Conservation (phyloP, 2,113 vertebrate species). For the Myocastor coypus region DNA sequence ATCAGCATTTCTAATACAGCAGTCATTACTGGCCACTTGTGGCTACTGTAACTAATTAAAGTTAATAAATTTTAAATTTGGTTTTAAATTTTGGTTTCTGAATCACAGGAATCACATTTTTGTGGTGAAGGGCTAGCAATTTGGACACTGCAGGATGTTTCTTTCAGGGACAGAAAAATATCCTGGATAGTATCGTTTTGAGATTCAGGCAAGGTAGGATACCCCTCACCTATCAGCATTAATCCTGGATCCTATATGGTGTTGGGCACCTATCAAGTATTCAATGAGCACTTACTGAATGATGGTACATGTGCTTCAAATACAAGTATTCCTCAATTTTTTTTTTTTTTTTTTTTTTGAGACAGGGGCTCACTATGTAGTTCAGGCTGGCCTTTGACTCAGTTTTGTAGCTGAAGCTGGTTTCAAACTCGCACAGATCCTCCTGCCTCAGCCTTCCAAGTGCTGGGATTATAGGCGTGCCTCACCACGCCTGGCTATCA, state of each 20-base stretch:
- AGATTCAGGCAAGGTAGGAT: background rate
- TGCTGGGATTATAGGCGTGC: too few species aligned
- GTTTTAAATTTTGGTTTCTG: background rate
- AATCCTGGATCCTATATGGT: rapidly evolving
- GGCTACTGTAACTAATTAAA: background rate
- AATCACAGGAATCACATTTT: background rate
- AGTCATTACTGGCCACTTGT: background rate
- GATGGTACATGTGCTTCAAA: background rate
- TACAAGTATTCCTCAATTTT: background rate
- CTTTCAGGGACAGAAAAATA: background rate
- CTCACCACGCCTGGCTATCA: too few species aligned
- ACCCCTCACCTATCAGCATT: background rate
- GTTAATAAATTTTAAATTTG: background rate
- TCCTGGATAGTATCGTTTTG: rapidly evolving
- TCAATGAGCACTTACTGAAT: background rate
- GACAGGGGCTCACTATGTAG: too few species aligned
- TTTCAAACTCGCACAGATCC: too few species aligned
- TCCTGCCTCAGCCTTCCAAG: too few species aligned
- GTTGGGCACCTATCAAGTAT: background rate
- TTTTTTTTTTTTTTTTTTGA: too few species aligned
- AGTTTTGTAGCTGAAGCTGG: too few species aligned
- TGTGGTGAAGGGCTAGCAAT: rapidly evolving
- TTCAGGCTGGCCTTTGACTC: too few species aligned
- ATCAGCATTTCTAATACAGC: background rate
- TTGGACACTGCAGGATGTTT: rapidly evolving